phyloP scores from a whole-genome alignment of 2,888 invertebrate species.

The Synanthedon myopaeformis region DNA sequence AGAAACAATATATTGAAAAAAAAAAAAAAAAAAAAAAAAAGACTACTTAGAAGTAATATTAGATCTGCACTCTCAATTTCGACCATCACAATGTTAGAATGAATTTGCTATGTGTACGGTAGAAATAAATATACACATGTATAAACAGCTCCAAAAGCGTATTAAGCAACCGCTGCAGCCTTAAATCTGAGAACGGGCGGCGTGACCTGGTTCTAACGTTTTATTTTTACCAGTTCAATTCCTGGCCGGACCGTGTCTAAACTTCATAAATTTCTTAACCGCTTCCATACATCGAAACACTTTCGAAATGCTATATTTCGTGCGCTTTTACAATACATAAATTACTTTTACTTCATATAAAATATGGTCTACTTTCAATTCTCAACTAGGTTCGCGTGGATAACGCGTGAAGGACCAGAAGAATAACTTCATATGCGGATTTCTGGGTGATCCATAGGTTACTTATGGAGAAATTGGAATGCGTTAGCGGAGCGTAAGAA shows the following conservation, averaged over 20 bases:
- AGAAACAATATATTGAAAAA: too few species aligned
- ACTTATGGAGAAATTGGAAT: too few species aligned
- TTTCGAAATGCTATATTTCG: conserved; percentile 41
- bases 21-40: too few species aligned
- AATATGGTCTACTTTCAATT: too few species aligned
- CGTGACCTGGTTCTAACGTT: conserved; percentile 43
- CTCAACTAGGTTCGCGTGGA: not conserved
- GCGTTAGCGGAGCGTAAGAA: too few species aligned
- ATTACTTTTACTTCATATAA: not conserved
- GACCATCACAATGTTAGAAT: too few species aligned
- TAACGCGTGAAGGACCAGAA: too few species aligned
- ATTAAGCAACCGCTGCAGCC: conserved; percentile 31
- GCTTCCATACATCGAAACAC: conserved; percentile 47
- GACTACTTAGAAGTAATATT: too few species aligned
- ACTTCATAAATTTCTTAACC: conserved; percentile 42
- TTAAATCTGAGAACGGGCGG: conserved; percentile 32
- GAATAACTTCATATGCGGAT: too few species aligned
- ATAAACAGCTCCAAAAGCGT: conserved; percentile 10
- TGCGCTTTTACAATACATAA: conserved; percentile 31
- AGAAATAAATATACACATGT: not conserved
- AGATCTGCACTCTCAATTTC: too few species aligned
- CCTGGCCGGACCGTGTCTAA: conserved; percentile 47
- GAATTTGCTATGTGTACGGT: too few species aligned
- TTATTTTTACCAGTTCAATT: conserved; percentile 51
- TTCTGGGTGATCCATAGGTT: too few species aligned